phyloP scores from a whole-genome alignment of 2,113 vertebrate genomes.

The Poeciliopsis turrubarensis region DNA sequence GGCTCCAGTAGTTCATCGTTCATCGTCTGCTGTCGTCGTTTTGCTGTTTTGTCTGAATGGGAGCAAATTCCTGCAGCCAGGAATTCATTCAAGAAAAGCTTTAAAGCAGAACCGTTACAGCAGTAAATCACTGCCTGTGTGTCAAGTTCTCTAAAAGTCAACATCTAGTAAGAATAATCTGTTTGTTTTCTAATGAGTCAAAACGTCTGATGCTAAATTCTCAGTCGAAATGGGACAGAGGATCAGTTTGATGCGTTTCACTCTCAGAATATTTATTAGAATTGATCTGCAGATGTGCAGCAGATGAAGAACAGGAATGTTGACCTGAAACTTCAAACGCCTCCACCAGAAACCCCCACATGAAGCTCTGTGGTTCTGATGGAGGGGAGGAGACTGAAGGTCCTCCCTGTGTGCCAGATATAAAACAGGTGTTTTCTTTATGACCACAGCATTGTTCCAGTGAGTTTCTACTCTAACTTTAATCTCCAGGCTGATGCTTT shows the following conservation, averaged over 20 bases:
- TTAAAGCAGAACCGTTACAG: neutral
- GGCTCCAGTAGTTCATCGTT: neutral
- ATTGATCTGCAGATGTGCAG: constrained; percentile 39
- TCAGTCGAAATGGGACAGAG: neutral
- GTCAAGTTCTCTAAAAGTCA: neutral
- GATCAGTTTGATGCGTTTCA: neutral
- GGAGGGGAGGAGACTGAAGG: constrained; percentile 12
- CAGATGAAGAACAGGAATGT: constrained; percentile 73
- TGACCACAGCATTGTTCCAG: neutral
- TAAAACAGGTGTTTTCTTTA: neutral
- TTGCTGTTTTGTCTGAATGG: neutral
- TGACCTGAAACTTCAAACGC: constrained; percentile 43
- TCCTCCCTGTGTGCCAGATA: constrained; percentile 12
- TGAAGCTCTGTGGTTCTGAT: neutral
- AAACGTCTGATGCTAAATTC: neutral
- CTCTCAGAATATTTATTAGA: neutral
- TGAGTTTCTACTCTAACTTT: neutral
- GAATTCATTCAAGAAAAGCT: neutral
- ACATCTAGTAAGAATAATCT: neutral
- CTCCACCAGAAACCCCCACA: neutral
- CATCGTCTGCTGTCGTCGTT: too few species aligned
- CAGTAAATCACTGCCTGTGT: neutral
- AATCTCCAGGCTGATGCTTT: neutral
- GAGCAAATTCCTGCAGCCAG: neutral
- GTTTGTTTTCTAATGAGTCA: neutral